These are phyloP conservation scores for Leucophora obtusa DNA, from an alignment of 2,888 invertebrate genomes.

Conservation along the genomic window DNA sequence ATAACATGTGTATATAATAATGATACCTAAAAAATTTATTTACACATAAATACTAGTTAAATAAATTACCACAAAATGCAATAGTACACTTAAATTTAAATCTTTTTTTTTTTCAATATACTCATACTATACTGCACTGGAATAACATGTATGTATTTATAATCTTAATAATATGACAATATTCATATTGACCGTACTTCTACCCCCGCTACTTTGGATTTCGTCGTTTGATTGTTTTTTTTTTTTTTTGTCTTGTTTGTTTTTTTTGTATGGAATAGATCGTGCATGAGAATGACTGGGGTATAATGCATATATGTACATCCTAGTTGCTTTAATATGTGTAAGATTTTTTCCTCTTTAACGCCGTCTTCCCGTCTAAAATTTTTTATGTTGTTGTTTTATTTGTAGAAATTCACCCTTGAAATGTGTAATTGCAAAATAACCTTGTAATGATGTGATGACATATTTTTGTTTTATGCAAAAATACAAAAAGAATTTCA, in stretches of 20 bases:
- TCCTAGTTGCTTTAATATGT: slow-evolving; percentile 10
- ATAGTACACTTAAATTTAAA: neutral
- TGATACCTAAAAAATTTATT: neutral
- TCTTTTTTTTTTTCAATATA: neutral
- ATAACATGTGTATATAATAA: neutral
- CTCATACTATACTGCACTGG: no score
- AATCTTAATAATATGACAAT: no score
- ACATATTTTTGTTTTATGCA: slow-evolving; percentile 1
- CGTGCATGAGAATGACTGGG: slow-evolving; percentile 8
- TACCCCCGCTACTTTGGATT: neutral
- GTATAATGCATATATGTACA: neutral
- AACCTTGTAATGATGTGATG: neutral
- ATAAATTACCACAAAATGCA: neutral
- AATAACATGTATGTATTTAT: no score
- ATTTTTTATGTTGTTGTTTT: slow-evolving; percentile 11
- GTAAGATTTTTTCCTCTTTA: slow-evolving; percentile 27
- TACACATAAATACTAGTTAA: neutral
- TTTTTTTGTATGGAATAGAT: slow-evolving; percentile 12
- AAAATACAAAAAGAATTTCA: slow-evolving; percentile 18
- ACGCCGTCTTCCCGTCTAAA: slow-evolving; percentile 24
- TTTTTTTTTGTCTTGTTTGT: neutral
- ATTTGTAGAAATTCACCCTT: slow-evolving; percentile 55
- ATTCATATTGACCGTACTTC: neutral
- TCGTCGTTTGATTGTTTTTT: neutral
- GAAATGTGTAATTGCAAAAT: slow-evolving; percentile 41